Evolutionary conservation across 2,113 vertebrate species (phyloP), one percentile per base, ranked within the genome.

Genomic region (Montifringilla adamsi): DNA sequence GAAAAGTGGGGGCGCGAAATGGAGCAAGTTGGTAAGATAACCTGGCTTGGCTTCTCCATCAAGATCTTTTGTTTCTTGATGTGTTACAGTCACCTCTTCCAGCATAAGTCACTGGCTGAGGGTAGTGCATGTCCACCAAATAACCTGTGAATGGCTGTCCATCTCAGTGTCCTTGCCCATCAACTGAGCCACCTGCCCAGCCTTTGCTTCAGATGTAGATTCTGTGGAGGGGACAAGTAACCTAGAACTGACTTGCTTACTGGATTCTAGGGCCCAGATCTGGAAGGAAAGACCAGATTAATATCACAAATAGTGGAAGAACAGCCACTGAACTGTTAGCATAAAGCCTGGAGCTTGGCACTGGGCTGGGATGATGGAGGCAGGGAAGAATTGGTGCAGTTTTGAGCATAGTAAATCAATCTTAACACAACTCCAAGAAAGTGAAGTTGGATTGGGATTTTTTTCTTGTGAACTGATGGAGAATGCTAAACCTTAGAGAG

Each of bases 121-220:
- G 7, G 33, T 44, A 41, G 12, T 22, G 20, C 50, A 12, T 26
- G 22, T 53, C 8, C 28, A 39, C 39, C 66, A 76, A 64, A 41
- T 59, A 70, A 70, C 26, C 30, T 83, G 49, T 28, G 58, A n/a
- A 56, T 44, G 22, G 35, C 66, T 84, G 69, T 35, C 44, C 20
- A 16, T 63, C 43, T 53, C n/a, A 13, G 0, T 59, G 43, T 63
- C 44, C 35, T 91, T 0, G 0, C 15, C 49, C 31, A 46, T 37
- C 62, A 58, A 20, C 67, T 62, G 39, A 87, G 26, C 28, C 37
- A 31, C 0, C 1, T 17, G 43, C 21, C 27, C 66, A 68, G n/a
- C 24, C 70, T 83, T 52, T 64, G n/a, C n/a, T 66, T 83, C 67
- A 66, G 67, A 37, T 1, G 2, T 39, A 20, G 15, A 26, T 56